Conservation (phyloP, 2,888 invertebrate species). For the Carterocephalus palaemon region DNA sequence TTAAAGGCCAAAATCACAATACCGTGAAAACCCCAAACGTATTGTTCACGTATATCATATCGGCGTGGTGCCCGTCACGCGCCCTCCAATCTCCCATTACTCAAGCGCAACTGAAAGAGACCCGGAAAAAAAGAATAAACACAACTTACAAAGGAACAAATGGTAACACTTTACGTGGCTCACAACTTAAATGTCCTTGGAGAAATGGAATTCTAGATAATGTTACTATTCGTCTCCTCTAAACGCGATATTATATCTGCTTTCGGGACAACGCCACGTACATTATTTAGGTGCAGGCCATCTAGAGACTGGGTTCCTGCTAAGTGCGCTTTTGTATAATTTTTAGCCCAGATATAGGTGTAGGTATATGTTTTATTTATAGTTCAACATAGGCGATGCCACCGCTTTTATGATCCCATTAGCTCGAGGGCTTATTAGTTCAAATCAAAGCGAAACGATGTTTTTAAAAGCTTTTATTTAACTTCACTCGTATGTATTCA, state of each 20-base stretch:
- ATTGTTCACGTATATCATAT: conserved; percentile 55
- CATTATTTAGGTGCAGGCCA: conserved; percentile 26
- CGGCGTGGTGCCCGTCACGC: conserved; percentile 51
- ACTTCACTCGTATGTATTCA: too few species aligned
- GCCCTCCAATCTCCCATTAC: conserved; percentile 54
- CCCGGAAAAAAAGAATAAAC: conserved; percentile 59
- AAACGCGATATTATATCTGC: conserved; percentile 57
- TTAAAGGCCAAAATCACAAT: conserved; percentile 39
- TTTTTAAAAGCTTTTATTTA: too few species aligned
- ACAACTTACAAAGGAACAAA: conserved; percentile 66
- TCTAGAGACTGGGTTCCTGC: not conserved
- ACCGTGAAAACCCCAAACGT: conserved; percentile 48
- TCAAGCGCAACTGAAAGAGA: conserved; percentile 62
- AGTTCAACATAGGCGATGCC: too few species aligned
- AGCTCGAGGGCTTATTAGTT: too few species aligned
- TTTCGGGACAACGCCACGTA: conserved; percentile 34
- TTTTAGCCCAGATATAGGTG: too few species aligned
- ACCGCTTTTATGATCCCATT: too few species aligned
- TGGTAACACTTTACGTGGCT: conserved; percentile 69
- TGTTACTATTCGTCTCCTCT: conserved; percentile 60
- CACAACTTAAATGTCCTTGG: conserved; percentile 64
- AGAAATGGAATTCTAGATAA: conserved; percentile 64
- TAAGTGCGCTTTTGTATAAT: conserved; percentile 3
- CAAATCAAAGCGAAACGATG: too few species aligned
- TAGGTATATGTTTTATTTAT: not conserved